These are phyloP conservation scores for Phoxinus phoxinus DNA, from an alignment of 2,113 vertebrate species.

Conservation along the genomic window DNA sequence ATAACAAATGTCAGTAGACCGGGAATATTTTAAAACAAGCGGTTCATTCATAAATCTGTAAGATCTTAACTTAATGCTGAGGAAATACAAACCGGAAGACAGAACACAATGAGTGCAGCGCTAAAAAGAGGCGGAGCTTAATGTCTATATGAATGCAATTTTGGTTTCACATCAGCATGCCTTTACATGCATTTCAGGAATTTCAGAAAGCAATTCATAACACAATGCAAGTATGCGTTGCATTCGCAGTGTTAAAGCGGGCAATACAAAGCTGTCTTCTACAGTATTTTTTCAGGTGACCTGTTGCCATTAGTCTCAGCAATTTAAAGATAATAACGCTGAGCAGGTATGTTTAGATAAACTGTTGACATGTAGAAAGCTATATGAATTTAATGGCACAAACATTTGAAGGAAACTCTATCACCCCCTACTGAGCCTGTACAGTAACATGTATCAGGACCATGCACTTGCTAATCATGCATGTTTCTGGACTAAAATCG, in stretches of 20 bases:
- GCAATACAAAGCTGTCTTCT: neutral
- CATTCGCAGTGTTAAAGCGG: neutral
- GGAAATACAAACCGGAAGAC: too few relatives aligned
- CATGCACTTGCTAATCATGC: neutral
- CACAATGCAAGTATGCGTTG: neutral
- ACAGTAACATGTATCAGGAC: neutral
- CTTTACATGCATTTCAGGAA: neutral
- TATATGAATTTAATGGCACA: constrained; percentile 2
- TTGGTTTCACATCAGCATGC: neutral
- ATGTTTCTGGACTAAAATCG: neutral
- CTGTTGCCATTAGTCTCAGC: neutral
- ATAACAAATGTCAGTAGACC: too few relatives aligned
- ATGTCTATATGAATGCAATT: too few relatives aligned
- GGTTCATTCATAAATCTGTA: too few relatives aligned
- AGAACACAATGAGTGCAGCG: too few relatives aligned
- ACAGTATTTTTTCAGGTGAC: neutral
- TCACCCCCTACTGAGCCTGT: neutral
- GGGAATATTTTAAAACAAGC: too few relatives aligned
- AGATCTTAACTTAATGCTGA: too few relatives aligned
- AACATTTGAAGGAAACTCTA: neutral
- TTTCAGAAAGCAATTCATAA: neutral
- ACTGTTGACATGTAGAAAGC: neutral
- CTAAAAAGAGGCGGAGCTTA: too few relatives aligned
- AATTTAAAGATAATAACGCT: neutral
- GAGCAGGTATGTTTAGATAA: neutral